A percentile compares a stretch with the other conserved stretches of the same genome.
phyloP scores from a whole-genome alignment of 2,113 vertebrate genomes.

The Pycnonotus jocosus region DNA sequence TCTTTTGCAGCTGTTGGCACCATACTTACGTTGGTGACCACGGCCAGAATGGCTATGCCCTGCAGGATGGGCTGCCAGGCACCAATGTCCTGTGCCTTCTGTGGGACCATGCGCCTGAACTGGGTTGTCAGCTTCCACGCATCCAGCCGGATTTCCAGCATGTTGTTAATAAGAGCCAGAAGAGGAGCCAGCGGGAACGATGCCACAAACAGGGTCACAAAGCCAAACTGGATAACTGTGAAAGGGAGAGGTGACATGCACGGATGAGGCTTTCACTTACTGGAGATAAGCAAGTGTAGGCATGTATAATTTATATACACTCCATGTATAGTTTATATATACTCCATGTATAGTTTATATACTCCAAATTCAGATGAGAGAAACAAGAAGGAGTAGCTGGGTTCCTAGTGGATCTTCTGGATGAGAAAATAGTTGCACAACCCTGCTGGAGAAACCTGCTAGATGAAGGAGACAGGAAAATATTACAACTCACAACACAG shows the following conservation, averaged over 20 bases:
- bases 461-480: not conserved
- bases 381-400: not conserved
- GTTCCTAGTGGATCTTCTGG: not conserved
- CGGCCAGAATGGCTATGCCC: slow-evolving; percentile 86
- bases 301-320: not conserved
- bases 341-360: too few species aligned
- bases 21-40: slow-evolving; percentile 86
- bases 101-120: slow-evolving; percentile 84
- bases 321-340: too few species aligned
- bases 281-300: not conserved
- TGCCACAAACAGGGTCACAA: slow-evolving; percentile 93
- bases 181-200: slow-evolving; percentile 94
- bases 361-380: not conserved
- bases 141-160: slow-evolving; percentile 89
- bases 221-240: slow-evolving; percentile 94
- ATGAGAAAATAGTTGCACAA: not conserved
- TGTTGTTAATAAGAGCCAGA: slow-evolving; percentile 90
- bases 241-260: slow-evolving; percentile 40
- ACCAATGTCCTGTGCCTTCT: slow-evolving; percentile 88
- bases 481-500: not conserved
- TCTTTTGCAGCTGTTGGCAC: not conserved
- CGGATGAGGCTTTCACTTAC: not conserved
- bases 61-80: slow-evolving; percentile 95
- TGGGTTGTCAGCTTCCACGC: slow-evolving; percentile 93
- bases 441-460: not conserved